Percentiles rank a stretch among this genome's conserved stretches.
These are phyloP conservation scores for Cantharis rustica DNA, from an alignment of 2,888 invertebrate species.

Conservation along the genomic window DNA sequence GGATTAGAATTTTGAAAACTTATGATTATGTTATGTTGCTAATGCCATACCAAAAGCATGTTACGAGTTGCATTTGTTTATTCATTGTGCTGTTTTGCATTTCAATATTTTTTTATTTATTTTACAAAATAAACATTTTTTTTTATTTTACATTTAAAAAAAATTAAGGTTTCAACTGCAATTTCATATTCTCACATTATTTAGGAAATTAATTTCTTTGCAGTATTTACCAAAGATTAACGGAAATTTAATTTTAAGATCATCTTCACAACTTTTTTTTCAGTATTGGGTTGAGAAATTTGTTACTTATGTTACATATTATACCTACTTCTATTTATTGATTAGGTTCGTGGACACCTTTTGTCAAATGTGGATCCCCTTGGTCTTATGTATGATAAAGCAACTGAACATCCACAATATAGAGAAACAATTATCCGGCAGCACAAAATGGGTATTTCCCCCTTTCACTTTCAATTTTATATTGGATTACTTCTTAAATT, in stretches of 20 bases:
- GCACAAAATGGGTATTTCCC: neutral
- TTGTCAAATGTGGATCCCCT: neutral
- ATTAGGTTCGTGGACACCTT: neutral
- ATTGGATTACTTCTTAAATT: neutral
- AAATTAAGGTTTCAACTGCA: neutral
- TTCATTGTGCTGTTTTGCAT: neutral
- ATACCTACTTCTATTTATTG: neutral
- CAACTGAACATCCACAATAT: neutral
- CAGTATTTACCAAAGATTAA: neutral
- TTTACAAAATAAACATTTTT: neutral
- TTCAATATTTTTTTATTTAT: neutral
- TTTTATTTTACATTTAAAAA: neutral
- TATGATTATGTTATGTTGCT: neutral
- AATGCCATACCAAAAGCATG: neutral
- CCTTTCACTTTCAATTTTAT: neutral
- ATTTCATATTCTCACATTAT: neutral
- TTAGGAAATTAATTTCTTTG: neutral
- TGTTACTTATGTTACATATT: neutral
- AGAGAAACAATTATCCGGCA: neutral
- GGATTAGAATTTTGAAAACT: neutral
- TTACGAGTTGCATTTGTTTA: neutral
- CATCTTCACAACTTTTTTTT: neutral
- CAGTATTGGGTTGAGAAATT: neutral
- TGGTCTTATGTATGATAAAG: neutral
- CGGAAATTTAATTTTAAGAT: neutral